Evolutionary conservation across 2,113 vertebrate genomes (phyloP).

Genomic region (Phalacrocorax carbo): DNA sequence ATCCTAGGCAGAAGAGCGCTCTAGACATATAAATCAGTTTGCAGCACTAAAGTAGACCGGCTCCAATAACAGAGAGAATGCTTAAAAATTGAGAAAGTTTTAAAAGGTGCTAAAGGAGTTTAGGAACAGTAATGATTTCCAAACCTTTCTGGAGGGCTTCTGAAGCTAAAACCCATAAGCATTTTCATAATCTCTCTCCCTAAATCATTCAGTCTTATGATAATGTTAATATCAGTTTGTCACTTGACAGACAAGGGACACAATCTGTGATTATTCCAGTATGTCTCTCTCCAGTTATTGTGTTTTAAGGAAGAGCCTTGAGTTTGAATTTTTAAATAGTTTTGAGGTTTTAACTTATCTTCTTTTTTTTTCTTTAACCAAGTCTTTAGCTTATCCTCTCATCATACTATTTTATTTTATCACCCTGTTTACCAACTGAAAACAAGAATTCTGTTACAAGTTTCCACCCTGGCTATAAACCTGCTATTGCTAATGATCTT

Average conservation of each 20-base stretch:
- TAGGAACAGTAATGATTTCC: neutral
- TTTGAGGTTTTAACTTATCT: neutral
- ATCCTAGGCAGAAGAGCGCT: neutral
- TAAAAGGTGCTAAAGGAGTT: neutral
- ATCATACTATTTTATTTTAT: neutral
- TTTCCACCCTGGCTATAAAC: neutral
- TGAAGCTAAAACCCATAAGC: neutral
- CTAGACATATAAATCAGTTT: neutral
- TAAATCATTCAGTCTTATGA: neutral
- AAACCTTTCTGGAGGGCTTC: neutral
- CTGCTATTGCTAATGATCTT: neutral
- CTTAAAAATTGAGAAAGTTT: neutral
- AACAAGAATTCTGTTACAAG: neutral
- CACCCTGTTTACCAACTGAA: neutral
- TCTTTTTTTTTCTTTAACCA: neutral
- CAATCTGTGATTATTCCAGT: neutral
- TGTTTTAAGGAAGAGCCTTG: neutral
- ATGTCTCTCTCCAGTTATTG: neutral
- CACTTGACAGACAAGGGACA: neutral
- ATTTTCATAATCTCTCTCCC: neutral
- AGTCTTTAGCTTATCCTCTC: neutral
- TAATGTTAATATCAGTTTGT: neutral
- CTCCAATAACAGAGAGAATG: neutral
- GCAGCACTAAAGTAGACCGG: neutral
- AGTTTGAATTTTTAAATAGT: neutral